Evolutionary conservation across 30 jellyfish, hydroid and myxozoan species (phyloP).

Genomic region (Rhopilema esculentum): DNA sequence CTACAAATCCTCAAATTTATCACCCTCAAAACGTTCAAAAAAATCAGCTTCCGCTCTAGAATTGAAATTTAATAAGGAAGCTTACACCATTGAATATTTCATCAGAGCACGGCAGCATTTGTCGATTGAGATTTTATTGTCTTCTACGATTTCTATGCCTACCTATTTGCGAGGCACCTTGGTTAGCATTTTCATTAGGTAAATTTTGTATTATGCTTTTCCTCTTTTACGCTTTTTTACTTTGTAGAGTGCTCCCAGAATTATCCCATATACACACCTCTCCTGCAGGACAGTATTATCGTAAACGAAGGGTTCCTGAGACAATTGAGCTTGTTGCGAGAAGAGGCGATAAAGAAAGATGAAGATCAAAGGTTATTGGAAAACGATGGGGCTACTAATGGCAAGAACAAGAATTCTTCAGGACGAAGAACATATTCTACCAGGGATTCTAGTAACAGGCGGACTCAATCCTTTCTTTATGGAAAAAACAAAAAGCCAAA

Average conservation of each 20-base stretch:
- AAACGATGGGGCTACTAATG: neutral
- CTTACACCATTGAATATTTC: no score
- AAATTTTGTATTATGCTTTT: no score
- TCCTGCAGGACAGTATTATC: constrained; percentile 11
- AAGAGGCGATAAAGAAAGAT: constrained; percentile 25
- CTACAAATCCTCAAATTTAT: no score
- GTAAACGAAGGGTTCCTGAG: constrained; percentile 23
- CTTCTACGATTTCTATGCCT: no score
- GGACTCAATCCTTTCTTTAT: constrained; percentile 17
- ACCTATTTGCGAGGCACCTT: no score
- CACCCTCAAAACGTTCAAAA: no score
- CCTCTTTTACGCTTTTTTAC: neutral
- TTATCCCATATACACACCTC: constrained; percentile 47
- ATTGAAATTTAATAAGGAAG: no score
- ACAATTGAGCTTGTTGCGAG: constrained; percentile 22
- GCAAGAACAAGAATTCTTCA: neutral
- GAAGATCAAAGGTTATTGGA: constrained; percentile 25
- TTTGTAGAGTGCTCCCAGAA: constrained; percentile 20
- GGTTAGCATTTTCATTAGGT: no score
- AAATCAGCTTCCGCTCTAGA: no score
- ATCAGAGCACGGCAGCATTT: no score
- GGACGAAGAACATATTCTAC: neutral
- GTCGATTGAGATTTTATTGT: no score
- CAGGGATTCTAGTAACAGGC: constrained; percentile 10
- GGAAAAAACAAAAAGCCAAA: constrained; percentile 16